Evolutionary conservation across 1,140 invertebrate species (phyloP).

Genomic region (Drosophila takahashii): DNA sequence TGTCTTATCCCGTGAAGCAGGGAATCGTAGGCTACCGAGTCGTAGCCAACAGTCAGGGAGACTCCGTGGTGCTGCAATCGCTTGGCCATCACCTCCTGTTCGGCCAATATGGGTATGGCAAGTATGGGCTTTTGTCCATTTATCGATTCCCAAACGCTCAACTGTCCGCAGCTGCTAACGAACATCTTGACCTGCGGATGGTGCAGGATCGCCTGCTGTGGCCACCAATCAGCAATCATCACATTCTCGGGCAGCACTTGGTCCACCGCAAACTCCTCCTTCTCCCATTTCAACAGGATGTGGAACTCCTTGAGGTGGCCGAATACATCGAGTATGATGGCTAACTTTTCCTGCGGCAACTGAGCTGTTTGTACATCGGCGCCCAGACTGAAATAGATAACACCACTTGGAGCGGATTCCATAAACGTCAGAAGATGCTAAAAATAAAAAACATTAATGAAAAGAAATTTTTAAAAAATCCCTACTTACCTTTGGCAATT

Average conservation of each 20-base stretch:
- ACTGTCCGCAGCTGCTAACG: constrained; percentile 88
- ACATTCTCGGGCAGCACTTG: constrained; percentile 86
- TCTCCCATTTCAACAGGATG: constrained; percentile 90
- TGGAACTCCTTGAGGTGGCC: constrained; percentile 86
- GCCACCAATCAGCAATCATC: constrained; percentile 88
- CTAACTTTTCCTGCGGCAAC: constrained; percentile 86
- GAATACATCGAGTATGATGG: constrained; percentile 85
- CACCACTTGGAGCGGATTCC: constrained; percentile 86
- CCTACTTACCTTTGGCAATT: constrained; percentile 57
- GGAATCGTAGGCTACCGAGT: constrained; percentile 64
- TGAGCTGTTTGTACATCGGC: constrained; percentile 87
- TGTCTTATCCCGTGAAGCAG: constrained; percentile 66
- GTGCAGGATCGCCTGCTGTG: constrained; percentile 88
- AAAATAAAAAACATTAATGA: background rate
- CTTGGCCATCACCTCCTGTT: constrained; percentile 86
- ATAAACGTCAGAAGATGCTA: constrained; percentile 85
- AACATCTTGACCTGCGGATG: constrained; percentile 87
- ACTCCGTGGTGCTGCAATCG: constrained; percentile 71
- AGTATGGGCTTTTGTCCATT: constrained; percentile 87
- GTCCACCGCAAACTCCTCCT: constrained; percentile 84
- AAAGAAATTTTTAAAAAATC: accelerated
- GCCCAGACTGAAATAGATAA: constrained; percentile 88
- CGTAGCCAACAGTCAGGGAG: constrained; percentile 61
- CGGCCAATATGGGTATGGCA: constrained; percentile 87
- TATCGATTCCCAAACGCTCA: constrained; percentile 87